Base-by-base conservation (phyloP, 1,140 invertebrate genomes). In the Agrilus planipennis region DNA sequence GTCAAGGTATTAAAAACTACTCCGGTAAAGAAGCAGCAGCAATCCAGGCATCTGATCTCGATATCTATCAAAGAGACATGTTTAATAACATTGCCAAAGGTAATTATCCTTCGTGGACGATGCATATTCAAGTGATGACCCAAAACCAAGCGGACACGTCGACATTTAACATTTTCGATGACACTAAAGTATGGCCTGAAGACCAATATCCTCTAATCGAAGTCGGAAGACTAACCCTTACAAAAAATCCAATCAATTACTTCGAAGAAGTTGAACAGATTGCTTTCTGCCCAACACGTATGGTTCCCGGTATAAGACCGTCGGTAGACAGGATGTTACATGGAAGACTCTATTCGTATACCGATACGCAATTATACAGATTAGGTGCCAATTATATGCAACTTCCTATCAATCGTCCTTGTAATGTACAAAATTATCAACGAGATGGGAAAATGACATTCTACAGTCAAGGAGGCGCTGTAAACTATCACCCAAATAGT, bases 401-500 rank as follows among this genome's bases (percentile, higher is more conserved):
- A 58, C 67, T 94, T 20, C 83, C 90, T 11, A 84, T 94, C 12
- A 94, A 94, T 54, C 89, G 86, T 61, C 79, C 90, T 7, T 85
- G 75, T 49, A 66, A 67, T 41, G 68, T 70, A 49, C 48, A 47
- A 16, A 89, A 89, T 60, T 89, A 84, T 51, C 83, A 89, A 57
- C 69, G 87, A 11, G 88, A 91, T 62, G 89, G 89, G 0, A 63
- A 70, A 2, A 77, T 77, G 70, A 58, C 67, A 2, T 50, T 70
- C 30, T 58, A 67, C 35, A 74, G 73, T 51, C 68, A 77, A 68
- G 74, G 62, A 32, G 77, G 76, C 22, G 81, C 82, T 3, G 89
- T 89, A 1, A 90, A 90, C 59, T 92, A 91, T 54, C 88, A 72
- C 63, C 89, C 89, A 0, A 92, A 92, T 62, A 89, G 84, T 50